phyloP scores from a whole-genome alignment of 2,113 vertebrate genomes.

The Cettia cetti region DNA sequence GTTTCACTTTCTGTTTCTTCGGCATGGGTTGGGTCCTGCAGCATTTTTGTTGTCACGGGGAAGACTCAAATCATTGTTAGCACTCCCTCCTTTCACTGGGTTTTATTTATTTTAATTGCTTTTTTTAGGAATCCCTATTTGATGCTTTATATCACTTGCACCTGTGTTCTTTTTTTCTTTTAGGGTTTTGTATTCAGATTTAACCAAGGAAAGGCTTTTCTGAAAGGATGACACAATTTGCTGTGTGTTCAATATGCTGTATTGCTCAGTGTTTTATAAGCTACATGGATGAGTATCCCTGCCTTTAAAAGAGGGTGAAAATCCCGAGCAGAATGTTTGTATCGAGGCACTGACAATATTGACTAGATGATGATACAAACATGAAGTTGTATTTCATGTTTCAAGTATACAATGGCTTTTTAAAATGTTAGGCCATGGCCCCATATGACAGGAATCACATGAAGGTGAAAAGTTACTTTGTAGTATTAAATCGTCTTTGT shows the following conservation, averaged over 20 bases:
- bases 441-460: accelerated
- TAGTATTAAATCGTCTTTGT: neutral
- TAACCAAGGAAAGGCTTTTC: neutral
- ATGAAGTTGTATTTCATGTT: neutral
- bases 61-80: neutral
- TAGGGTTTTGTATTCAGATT: neutral
- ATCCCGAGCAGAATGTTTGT: neutral
- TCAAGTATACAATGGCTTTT: neutral
- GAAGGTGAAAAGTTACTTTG: neutral
- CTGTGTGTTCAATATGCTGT: neutral
- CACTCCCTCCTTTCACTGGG: neutral
- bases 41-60: neutral
- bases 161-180: neutral
- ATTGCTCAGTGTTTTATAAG: neutral
- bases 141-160: neutral
- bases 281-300: neutral
- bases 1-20: slow-evolving; percentile 43
- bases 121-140: neutral
- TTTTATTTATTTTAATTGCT: neutral
- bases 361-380: neutral
- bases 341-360: accelerated
- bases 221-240: neutral
- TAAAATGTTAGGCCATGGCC: neutral
- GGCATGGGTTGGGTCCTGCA: neutral
- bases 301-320: neutral